A percentile compares a stretch with the other conserved stretches of the same genome.
Evolutionary conservation across 2,888 invertebrate species (phyloP).

Genomic region (Drosophila anomalipes): DNA sequence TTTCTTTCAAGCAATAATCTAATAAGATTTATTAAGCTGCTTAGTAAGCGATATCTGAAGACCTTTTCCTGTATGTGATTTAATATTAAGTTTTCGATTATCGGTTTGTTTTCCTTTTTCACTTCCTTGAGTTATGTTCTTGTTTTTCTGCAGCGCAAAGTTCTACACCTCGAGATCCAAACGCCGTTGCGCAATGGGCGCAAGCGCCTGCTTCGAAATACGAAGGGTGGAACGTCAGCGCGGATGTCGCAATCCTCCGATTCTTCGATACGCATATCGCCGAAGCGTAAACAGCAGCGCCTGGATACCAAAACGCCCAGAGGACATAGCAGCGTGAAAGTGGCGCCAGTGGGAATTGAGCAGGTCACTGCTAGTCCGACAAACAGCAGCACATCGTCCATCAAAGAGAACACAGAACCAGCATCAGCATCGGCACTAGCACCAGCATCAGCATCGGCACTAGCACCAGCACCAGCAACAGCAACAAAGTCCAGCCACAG

Average conservation of each 20-base stretch:
- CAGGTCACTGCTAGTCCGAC: slow-evolving; percentile 64
- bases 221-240: slow-evolving; percentile 27
- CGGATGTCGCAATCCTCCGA: slow-evolving; percentile 36
- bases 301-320: slow-evolving; percentile 36
- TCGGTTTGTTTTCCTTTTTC: slow-evolving; percentile 6
- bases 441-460: slow-evolving; percentile 13
- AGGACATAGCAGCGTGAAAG: neutral
- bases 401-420: slow-evolving; percentile 64
- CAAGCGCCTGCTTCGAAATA: slow-evolving; percentile 66
- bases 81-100: slow-evolving; percentile 13
- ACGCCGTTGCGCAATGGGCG: slow-evolving; percentile 80
- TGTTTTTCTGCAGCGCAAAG: slow-evolving; percentile 46
- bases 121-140: slow-evolving; percentile 4
- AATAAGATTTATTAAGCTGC: neutral
- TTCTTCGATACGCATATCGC: slow-evolving; percentile 48
- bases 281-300: slow-evolving; percentile 73
- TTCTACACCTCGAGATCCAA: slow-evolving; percentile 52
- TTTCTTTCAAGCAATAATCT: slow-evolving; percentile 43
- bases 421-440: slow-evolving; percentile 20
- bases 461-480: slow-evolving; percentile 4
- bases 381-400: slow-evolving; percentile 62
- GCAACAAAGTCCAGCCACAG: neutral
- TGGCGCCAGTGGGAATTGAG: neutral
- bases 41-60: neutral
- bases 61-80: neutral